Evolutionary conservation across 2,797 vertebrate species (phyloP), one percentile per base, ranked within the genome.

Genomic region (Geotrypetes seraphini): DNA sequence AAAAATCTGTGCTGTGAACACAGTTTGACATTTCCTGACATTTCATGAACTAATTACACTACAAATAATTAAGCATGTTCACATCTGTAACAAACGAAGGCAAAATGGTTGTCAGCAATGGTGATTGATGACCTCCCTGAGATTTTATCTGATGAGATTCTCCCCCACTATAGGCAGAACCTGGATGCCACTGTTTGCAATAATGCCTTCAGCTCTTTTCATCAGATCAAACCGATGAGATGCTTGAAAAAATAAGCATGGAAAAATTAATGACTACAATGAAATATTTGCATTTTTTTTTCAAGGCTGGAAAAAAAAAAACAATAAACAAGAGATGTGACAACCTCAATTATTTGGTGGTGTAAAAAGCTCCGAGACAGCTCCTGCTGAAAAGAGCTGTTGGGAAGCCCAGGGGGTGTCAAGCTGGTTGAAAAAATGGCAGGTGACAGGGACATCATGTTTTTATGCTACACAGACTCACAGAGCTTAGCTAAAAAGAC

Each of bases 261-360:
- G 88, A 85, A 89, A 92, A 94, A 90, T 88, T 90, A 91, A 93
- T 88, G 88, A 91, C 86, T 89, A 90, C 88, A 89, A 91, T 92
- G 73, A 85, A 88, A 84, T 90, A 87, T 89, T 91, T 87, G 85
- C 89, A 88, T 89, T 91, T 92, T 25, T 42, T 58, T 90, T 90
- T 81, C 83, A 73, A 70, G 73, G 65, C 52, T 72, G 56, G 69
- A 71, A 20, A 71, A 81, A 78, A 85, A 92, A 81, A 78, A 85
- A 92, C 87, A 89, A 89, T 88, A 28, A 90, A 91, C 88, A 92
- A 90, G 89, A 83, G 83, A 85, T 83, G 87, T 96, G 94, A 97
- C 91, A 95, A 91, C 86, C 88, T 90, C 89, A 88, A 95, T 97
- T 95, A 97, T 91, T 89, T 89, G 91, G 88, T 89, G 81, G 79